These are phyloP conservation scores for Phoeniculus purpureus DNA, from an alignment of 2,797 vertebrate species.

Conservation along the genomic window DNA sequence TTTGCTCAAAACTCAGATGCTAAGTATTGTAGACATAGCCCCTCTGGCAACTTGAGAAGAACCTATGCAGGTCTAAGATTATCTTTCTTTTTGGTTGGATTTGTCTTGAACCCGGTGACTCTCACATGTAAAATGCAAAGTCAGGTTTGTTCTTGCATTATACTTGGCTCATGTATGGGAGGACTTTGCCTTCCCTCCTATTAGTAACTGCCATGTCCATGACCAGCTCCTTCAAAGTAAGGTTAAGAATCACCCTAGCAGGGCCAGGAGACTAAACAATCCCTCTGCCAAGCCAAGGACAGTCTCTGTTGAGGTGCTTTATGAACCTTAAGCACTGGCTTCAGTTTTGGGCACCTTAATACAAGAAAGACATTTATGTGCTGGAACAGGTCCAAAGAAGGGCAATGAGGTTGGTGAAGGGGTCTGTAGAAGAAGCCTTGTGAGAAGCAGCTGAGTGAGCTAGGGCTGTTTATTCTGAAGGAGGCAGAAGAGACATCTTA, in stretches of 20 bases:
- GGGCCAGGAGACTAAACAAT: not conserved
- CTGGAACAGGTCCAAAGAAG: too few species aligned
- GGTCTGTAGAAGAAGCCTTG: too few species aligned
- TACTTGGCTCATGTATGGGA: not conserved
- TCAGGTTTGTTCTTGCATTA: not conserved
- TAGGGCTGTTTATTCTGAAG: too few species aligned
- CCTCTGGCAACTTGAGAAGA: not conserved
- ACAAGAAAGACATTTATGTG: too few species aligned
- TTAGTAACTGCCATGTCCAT: not conserved
- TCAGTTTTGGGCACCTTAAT: too few species aligned
- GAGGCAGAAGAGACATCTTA: too few species aligned
- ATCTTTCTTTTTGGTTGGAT: not conserved
- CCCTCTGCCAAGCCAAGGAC: not conserved
- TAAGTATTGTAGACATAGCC: not conserved
- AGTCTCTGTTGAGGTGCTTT: not conserved
- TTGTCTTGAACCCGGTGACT: not conserved
- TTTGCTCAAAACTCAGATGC: not conserved
- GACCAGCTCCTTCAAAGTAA: not conserved
- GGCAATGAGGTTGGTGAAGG: too few species aligned
- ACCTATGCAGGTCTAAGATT: rapidly evolving
- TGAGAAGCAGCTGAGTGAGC: too few species aligned
- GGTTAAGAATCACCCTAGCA: not conserved
- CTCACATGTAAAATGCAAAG: slow-evolving; percentile 15
- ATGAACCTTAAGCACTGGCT: too few species aligned
- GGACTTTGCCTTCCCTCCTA: not conserved